phyloP scores from a whole-genome alignment of 2,888 invertebrate genomes.

The Ferrisia virgata region DNA sequence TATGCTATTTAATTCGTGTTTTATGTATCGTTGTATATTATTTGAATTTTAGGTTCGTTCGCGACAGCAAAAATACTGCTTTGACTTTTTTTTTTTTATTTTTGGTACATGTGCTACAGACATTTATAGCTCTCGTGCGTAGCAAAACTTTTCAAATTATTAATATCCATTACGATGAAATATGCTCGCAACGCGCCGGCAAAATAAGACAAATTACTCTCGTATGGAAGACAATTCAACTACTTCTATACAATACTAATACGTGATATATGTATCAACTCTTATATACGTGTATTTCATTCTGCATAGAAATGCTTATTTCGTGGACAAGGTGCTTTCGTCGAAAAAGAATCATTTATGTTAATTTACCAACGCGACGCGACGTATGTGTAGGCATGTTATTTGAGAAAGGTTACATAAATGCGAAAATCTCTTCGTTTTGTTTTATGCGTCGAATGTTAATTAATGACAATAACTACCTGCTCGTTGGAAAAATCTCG shows the following conservation, averaged over 20 bases:
- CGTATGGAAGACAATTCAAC: background rate
- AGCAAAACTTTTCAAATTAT: background rate
- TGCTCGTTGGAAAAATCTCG: too few species aligned
- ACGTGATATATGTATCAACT: background rate
- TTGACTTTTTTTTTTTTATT: background rate
- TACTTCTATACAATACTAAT: background rate
- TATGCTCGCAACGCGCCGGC: background rate
- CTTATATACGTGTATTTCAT: background rate
- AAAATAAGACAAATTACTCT: conserved; percentile 20
- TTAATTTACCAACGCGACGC: background rate
- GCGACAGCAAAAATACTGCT: background rate
- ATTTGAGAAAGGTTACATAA: background rate
- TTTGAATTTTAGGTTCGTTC: background rate
- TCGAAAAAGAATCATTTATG: background rate
- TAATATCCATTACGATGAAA: conserved; percentile 16
- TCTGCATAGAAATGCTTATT: background rate
- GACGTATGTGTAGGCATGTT: too few species aligned
- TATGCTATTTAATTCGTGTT: too few species aligned
- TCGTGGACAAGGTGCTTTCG: background rate
- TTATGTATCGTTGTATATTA: too few species aligned
- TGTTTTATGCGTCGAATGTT: background rate
- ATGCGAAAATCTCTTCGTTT: background rate
- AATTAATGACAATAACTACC: background rate
- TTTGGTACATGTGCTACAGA: background rate
- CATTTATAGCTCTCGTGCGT: background rate